Base-by-base conservation (phyloP, 2,888 invertebrate species). In the Ophion ventricosus region DNA sequence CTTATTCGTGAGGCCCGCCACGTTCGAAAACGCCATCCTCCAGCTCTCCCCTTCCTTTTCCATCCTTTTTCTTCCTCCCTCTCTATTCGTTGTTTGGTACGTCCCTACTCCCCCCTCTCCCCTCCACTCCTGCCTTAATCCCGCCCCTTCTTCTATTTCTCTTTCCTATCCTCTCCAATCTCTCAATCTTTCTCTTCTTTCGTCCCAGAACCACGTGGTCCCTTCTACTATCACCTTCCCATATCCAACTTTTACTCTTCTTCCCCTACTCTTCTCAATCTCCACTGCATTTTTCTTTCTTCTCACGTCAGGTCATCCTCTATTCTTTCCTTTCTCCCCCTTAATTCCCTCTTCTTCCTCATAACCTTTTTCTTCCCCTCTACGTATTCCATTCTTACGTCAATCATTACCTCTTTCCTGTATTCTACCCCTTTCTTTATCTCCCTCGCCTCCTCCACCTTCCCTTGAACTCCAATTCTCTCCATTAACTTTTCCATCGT, bases 291-390 rank as follows among this genome's bases (percentile, higher is more conserved):
- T 29, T 35, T 74, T 14, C 61, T 74, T 25, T 74, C 75, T 23
- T 43, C 17, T n/a, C 35, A 7, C n/a, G n/a, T 80, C 20, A 59
- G 11, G 40, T 80, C 80, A 20, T 69, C 57, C 14, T 75, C 80
- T 35, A 69, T 49, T 54, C 43, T 54, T 10, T 61, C 75, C 23
- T 29, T 67, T 23, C 54, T 23, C 29, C 2, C 2, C 1, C 25
- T 69, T 29, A 67, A 17, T 7, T 49, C 54, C 26, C 8, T 56
- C 14, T 59, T 69, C 20, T 43, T 69, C 40, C 26, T 56, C 75
- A 80, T 80, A 0, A 75, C n/a, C 29, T 29, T 5, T 29, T 29
- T 29, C 29, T 80, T 80, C 4, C 20, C 25, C 7, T 67, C 67
- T 17, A 2, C 14, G 1, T 66, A 26, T 5, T 56, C 67, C 20